Conservation (phyloP, 2,113 vertebrate species). For the Aldabrachelys gigantea region DNA sequence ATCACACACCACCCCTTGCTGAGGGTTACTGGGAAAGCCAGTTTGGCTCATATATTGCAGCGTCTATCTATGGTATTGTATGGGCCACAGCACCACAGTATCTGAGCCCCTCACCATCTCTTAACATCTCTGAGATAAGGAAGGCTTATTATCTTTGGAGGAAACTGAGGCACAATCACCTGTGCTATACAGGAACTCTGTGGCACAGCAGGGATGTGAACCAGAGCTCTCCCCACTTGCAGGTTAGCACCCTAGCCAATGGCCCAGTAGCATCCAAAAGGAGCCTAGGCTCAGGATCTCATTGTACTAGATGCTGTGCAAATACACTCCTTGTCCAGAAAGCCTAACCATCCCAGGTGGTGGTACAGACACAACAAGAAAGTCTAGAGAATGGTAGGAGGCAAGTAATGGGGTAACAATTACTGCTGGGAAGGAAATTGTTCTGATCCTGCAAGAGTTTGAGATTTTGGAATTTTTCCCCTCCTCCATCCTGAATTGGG, state of each 20-base stretch:
- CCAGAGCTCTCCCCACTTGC: rapidly evolving
- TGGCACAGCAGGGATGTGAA: neutral
- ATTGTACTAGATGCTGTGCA: neutral
- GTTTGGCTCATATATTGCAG: neutral
- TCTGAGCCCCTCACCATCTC: neutral
- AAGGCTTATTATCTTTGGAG: neutral
- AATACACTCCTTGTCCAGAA: neutral
- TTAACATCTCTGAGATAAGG: neutral
- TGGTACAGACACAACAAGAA: neutral
- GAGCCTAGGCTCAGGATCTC: neutral
- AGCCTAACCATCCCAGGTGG: rapidly evolving
- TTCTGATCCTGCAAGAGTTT: neutral
- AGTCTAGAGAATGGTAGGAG: neutral
- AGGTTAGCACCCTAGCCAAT: neutral
- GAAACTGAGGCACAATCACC: neutral
- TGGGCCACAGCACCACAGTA: neutral
- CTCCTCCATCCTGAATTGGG: neutral
- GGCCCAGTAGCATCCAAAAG: neutral
- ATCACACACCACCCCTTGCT: neutral
- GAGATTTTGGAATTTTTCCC: neutral
- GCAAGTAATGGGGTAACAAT: neutral
- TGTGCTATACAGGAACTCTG: neutral
- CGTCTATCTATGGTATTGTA: neutral
- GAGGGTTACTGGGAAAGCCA: neutral
- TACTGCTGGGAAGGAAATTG: neutral